A percentile compares a stretch with the other conserved stretches of the same genome.
Evolutionary conservation across 2,888 invertebrate genomes (phyloP).

Genomic region (Lomographa bimaculata): DNA sequence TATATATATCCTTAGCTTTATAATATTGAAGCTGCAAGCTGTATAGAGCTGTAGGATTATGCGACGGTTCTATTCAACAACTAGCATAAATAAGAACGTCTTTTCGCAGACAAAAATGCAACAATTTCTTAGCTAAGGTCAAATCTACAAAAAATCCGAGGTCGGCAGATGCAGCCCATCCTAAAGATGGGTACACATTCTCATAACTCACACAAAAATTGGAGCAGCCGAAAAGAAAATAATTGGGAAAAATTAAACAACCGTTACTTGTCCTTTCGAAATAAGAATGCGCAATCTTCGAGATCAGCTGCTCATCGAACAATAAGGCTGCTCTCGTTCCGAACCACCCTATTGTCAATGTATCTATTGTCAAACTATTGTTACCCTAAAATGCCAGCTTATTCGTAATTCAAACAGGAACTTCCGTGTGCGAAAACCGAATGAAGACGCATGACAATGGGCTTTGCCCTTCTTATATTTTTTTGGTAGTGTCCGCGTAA

Average conservation of each 20-base stretch:
- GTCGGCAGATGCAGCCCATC: slow-evolving; percentile 32
- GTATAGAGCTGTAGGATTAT: too few relatives aligned
- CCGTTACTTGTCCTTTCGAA: slow-evolving; percentile 53
- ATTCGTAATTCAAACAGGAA: slow-evolving; percentile 62
- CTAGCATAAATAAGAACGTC: background rate
- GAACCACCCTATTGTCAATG: slow-evolving; percentile 61
- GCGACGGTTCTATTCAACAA: too few relatives aligned
- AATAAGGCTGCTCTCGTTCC: slow-evolving; percentile 65
- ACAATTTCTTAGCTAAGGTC: slow-evolving; percentile 14
- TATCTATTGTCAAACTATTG: slow-evolving; percentile 61
- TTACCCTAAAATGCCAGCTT: slow-evolving; percentile 60
- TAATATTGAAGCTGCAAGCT: too few relatives aligned
- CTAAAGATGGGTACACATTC: slow-evolving; percentile 30
- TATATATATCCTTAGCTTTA: too few relatives aligned
- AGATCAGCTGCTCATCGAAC: slow-evolving; percentile 69
- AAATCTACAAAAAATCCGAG: slow-evolving; percentile 11
- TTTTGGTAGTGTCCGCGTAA: slow-evolving; percentile 57
- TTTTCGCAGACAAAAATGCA: background rate
- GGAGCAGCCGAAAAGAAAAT: slow-evolving; percentile 42
- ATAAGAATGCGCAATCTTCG: slow-evolving; percentile 51
- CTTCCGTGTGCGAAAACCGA: slow-evolving; percentile 77
- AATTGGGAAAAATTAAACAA: slow-evolving; percentile 53
- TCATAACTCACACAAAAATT: slow-evolving; percentile 44
- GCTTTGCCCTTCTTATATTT: slow-evolving; percentile 54
- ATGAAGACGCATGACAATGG: slow-evolving; percentile 52